Evolutionary conservation across 2,797 vertebrate species (phyloP), one percentile per base, ranked within the genome.

Genomic region (Acipenser transmontanus): DNA sequence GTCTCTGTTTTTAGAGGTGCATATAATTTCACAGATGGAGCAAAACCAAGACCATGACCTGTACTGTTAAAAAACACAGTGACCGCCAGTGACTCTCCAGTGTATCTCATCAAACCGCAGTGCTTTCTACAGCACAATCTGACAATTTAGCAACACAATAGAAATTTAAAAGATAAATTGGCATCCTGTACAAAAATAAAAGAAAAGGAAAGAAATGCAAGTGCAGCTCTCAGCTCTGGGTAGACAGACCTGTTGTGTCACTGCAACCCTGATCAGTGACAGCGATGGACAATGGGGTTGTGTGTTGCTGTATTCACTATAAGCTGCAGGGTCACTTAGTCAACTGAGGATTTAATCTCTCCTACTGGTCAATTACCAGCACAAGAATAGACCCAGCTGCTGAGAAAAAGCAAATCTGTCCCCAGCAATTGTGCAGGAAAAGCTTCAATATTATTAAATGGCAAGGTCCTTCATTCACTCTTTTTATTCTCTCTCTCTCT

Each of bases 361-460:
- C 70, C 63, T 72, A 67, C 4, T 78, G 73, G 80, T 77, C 80
- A 85, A 83, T 86, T 83, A 83, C 69, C 75, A 79, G 71, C 72
- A 78, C 69, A 79, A 81, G 77, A 86, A 85, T 72, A 2, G 1
- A 68, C 67, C 66, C 68, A 76, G 74, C 71, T 76, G 78, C 75
- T 81, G 63, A 78, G 74, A 78, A 73, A 82, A 65, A 64, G 66
- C 50, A 52, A 67, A 68, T 76, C 80, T 73, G 76, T 73, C 64
- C 81, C 66, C 73, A 67, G 81, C 62, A 49, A 48, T 61, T 47
- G 13, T 75, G 78, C 63, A 71, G 72, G 72, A 54, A 81, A 76
- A 69, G 74, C 60, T 73, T 73, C 63, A 72, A 49, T 70, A 69
- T 76, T 50, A 77, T 80, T 77, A 77, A 68, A 72, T 70, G 68